A percentile compares a stretch with the other conserved stretches of the same genome.
Evolutionary conservation across 2,888 invertebrate genomes (phyloP).

Genomic region (Endomychus coccineus): DNA sequence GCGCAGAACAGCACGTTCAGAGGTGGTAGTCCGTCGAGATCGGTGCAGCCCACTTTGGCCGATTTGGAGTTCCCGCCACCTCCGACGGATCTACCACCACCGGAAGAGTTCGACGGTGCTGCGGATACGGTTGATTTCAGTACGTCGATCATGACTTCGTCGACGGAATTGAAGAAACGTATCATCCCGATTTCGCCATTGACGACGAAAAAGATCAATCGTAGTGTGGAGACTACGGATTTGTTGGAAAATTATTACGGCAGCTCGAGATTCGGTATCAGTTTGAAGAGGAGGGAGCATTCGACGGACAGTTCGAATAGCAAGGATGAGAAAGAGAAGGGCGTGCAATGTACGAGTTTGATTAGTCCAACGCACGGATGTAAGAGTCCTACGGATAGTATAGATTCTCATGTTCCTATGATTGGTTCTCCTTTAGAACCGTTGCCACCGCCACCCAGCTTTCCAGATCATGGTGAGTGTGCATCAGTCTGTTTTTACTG

Average conservation of each 20-base stretch:
- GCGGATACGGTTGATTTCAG: conserved; percentile 32
- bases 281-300: conserved; percentile 58
- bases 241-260: conserved; percentile 53
- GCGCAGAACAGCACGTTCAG: conserved; percentile 36
- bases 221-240: conserved; percentile 36
- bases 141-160: conserved; percentile 33
- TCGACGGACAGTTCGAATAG: conserved; percentile 53
- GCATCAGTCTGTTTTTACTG: too few relatives aligned
- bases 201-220: conserved; percentile 35
- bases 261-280: conserved; percentile 64
- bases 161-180: conserved; percentile 37
- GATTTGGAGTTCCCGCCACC: conserved; percentile 86
- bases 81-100: conserved; percentile 70
- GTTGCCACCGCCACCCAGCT: conserved; percentile 38
- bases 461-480: conserved; percentile 29
- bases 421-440: conserved; percentile 47
- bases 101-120: conserved; percentile 53
- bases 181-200: conserved; percentile 36
- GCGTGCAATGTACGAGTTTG: conserved; percentile 40
- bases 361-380: conserved; percentile 41
- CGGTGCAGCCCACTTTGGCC: conserved; percentile 65
- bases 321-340: conserved; percentile 33
- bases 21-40: conserved; percentile 60
- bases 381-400: conserved; percentile 40
- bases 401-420: conserved; percentile 44